Evolutionary conservation across 2,797 vertebrate species (phyloP).

Genomic region (Melanotaenia maccullochi): DNA sequence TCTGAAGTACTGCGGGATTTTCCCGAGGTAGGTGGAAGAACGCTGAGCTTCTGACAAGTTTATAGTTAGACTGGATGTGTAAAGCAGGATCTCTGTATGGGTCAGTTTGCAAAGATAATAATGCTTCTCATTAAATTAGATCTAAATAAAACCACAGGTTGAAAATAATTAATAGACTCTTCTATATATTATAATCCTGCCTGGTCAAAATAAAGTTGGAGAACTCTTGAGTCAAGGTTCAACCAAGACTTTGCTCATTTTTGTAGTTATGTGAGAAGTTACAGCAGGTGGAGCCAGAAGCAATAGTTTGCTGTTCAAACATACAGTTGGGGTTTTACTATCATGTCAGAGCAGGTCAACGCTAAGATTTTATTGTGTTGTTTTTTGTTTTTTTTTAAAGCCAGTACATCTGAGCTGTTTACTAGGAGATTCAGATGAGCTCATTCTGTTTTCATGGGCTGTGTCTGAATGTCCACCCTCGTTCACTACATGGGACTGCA

Average conservation of each 20-base stretch:
- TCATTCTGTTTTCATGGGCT: not conserved
- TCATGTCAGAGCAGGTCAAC: not conserved
- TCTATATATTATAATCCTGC: no score
- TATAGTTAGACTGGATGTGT: not conserved
- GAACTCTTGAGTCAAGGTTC: no score
- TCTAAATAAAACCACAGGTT: not conserved
- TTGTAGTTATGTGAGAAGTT: not conserved
- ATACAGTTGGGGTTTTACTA: not conserved
- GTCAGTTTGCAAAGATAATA: no score
- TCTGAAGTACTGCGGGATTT: conserved; percentile 97
- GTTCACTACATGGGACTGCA: no score
- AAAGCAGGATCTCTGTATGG: not conserved
- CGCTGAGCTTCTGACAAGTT: not conserved
- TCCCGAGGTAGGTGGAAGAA: conserved; percentile 77
- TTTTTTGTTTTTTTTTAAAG: not conserved
- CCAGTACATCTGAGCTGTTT: not conserved
- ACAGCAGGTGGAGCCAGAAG: not conserved
- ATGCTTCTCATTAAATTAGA: no score
- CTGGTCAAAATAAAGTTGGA: no score
- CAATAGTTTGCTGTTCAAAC: not conserved
- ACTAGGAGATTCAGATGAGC: not conserved
- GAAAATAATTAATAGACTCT: no score
- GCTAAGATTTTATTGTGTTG: not conserved
- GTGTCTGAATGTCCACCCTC: no score
- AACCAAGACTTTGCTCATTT: no score